Evolutionary conservation across 2,113 vertebrate genomes (phyloP), one percentile per base, ranked within the genome.

Genomic region (Morone saxatilis): DNA sequence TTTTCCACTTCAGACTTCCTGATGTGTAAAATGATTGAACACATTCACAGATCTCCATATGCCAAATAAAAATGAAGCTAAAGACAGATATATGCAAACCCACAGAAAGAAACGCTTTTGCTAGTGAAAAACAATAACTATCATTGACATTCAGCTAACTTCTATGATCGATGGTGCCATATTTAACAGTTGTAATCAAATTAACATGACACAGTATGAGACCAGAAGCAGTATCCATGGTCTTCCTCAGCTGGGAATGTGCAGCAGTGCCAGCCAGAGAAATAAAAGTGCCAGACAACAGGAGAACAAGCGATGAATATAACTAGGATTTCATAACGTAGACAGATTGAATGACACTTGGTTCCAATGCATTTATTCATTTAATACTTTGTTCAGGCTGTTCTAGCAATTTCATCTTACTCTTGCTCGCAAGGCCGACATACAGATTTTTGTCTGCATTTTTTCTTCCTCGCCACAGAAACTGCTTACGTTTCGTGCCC

Each of bases 281-380:
- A 72, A 65, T 31, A 45, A 76, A 80, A 59, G 48, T 8, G 63
- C 43, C 73, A 59, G 20, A 77, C 62, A 82, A 57, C 47, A 75
- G 63, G 25, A 62, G 56, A 40, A 38, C 5, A 66, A 70, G 51
- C 63, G 50, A 85, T 40, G 41, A 71, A 83, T 78, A 54, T 51
- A 59, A 69, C 51, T 8, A 50, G 74, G 25, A 78, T 78, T 80
- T 80, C 81, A 75, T 77, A 82, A 78, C 51, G 1, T 5, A n/a
- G 81, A 79, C 70, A 56, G 53, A 85, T 41, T 83, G 77, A 86
- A 61, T 80, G 73, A 86, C 85, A 85, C 79, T 40, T 74, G 76
- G 67, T 75, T 86, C 76, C 83, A 50, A 94, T 93, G 92, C 91
- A 93, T 94, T 93, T 94, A 93, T 94, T 93, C 91, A 92, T 94